Conservation (phyloP, 2,113 vertebrate genomes). For the Oceanodroma tethys region DNA sequence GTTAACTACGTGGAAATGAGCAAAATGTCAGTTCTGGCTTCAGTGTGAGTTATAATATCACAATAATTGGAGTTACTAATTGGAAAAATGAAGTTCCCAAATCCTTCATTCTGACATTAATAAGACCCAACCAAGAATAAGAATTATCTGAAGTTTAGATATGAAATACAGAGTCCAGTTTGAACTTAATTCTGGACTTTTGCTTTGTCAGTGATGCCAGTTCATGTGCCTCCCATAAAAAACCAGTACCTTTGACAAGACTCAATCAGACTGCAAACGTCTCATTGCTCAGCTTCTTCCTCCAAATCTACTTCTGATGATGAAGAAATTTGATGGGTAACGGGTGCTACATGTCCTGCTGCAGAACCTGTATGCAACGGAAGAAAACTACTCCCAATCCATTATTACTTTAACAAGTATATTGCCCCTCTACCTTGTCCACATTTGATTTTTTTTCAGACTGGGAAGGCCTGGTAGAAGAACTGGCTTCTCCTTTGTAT, state of each 20-base stretch:
- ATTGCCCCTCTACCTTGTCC: neutral
- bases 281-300: neutral
- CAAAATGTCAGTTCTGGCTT: neutral
- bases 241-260: neutral
- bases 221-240: neutral
- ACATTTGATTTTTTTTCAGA: neutral
- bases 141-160: neutral
- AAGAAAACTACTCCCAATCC: neutral
- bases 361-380: neutral
- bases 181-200: neutral
- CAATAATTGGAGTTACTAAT: neutral
- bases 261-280: neutral
- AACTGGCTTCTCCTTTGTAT: neutral
- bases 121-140: neutral
- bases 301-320: neutral
- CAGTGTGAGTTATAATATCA: neutral
- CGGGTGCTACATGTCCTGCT: neutral
- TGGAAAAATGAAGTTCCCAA: neutral
- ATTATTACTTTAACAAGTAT: neutral
- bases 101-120: neutral
- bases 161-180: neutral
- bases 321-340: neutral
- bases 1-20: neutral
- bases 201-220: neutral
- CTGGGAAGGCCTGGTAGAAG: neutral